Evolutionary conservation across 1,140 invertebrate genomes (phyloP).

Genomic region (Eriosoma lanigerum): DNA sequence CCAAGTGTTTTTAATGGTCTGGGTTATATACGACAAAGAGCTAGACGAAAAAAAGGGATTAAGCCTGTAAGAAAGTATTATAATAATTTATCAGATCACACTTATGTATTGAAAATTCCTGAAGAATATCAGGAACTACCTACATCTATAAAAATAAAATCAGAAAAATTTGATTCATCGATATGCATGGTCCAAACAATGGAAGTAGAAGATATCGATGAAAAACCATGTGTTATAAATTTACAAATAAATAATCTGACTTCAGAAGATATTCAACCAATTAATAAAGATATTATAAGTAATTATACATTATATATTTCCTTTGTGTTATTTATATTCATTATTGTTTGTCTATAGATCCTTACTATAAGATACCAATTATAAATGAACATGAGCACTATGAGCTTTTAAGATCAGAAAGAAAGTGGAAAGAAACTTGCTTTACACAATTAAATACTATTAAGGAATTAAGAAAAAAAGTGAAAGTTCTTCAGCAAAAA

Average conservation of each 20-base stretch:
- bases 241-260: neutral
- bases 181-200: neutral
- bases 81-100: conserved; percentile 12
- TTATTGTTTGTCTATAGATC: neutral
- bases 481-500: conserved; percentile 24
- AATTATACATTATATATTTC: too few species aligned
- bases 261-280: neutral
- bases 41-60: neutral
- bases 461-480: conserved; percentile 22
- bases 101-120: neutral
- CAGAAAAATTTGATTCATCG: neutral
- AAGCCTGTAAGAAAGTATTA: neutral
- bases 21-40: neutral
- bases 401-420: neutral
- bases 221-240: neutral
- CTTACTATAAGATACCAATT: neutral
- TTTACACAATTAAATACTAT: neutral
- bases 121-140: neutral
- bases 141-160: neutral
- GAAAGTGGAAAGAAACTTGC: neutral
- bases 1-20: neutral
- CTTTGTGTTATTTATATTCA: neutral
- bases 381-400: neutral
- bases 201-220: neutral
- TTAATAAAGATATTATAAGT: too few species aligned